phyloP scores from a whole-genome alignment of 2,888 invertebrate species.

The Limnephilus auricula region DNA sequence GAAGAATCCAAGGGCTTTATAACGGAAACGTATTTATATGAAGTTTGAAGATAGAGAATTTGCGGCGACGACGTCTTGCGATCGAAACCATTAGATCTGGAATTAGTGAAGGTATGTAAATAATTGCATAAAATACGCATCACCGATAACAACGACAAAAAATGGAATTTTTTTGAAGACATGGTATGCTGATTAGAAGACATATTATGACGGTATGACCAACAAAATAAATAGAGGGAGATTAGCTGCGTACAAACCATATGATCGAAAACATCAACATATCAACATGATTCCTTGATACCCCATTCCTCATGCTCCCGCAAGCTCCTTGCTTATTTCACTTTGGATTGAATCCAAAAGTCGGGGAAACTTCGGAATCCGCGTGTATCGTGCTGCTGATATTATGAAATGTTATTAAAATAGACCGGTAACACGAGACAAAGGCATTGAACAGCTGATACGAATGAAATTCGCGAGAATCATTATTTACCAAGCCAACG shows the following conservation, averaged over 20 bases:
- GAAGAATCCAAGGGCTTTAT: too few relatives aligned
- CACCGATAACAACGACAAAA: too few relatives aligned
- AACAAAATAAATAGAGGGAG: not conserved
- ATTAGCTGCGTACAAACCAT: not conserved
- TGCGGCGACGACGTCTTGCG: too few relatives aligned
- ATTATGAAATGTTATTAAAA: conserved; percentile 56
- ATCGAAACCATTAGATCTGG: too few relatives aligned
- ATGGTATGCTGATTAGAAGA: too few relatives aligned
- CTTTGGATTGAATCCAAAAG: conserved; percentile 49
- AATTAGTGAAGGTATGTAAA: too few relatives aligned
- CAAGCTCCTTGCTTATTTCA: not conserved
- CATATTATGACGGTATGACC: too few relatives aligned
- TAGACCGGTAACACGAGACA: conserved; percentile 52
- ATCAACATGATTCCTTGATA: not conserved
- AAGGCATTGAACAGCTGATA: conserved; percentile 48
- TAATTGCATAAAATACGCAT: too few relatives aligned
- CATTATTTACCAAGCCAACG: not conserved
- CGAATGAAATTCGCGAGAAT: not conserved
- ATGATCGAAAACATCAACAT: not conserved
- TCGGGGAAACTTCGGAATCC: conserved; percentile 28
- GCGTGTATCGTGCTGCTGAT: not conserved
- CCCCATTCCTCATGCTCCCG: not conserved
- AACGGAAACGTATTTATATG: too few relatives aligned
- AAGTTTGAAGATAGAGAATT: too few relatives aligned
- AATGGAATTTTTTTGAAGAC: too few relatives aligned